These are phyloP conservation scores for Andrena minutula DNA, from an alignment of 2,888 invertebrate genomes.

Conservation along the genomic window DNA sequence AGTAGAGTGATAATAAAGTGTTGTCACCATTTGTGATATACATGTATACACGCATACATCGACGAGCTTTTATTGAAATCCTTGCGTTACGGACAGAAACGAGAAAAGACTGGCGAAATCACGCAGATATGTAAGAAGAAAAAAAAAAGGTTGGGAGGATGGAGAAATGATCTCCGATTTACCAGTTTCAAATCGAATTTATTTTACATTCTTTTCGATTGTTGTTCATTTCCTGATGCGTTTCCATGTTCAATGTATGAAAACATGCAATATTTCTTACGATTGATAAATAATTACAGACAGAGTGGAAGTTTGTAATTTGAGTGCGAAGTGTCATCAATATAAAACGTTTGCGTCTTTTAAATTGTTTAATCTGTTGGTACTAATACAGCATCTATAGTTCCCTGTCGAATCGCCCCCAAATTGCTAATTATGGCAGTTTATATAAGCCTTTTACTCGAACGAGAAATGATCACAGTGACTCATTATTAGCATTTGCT, in stretches of 20 bases:
- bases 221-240: background rate
- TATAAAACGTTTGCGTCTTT: constrained; percentile 3
- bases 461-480: background rate
- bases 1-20: constrained; percentile 66
- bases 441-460: background rate
- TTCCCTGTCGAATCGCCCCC: background rate
- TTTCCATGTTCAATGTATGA: constrained; percentile 4
- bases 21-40: constrained; percentile 67
- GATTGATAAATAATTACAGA: background rate
- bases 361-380: background rate
- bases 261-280: constrained; percentile 8
- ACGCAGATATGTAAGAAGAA: background rate
- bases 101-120: background rate
- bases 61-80: constrained; percentile 55
- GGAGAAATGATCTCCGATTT: constrained; percentile 4
- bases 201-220: constrained; percentile 1
- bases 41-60: constrained; percentile 37
- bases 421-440: background rate
- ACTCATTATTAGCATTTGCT: background rate
- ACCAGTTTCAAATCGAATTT: background rate
- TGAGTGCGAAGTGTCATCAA: constrained; percentile 8
- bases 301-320: background rate
- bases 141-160: background rate
- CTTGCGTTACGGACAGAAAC: constrained; percentile 25
- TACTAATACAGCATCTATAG: background rate